Base-by-base conservation (phyloP, 1,140 invertebrate species). In the Bombus superbus region DNA sequence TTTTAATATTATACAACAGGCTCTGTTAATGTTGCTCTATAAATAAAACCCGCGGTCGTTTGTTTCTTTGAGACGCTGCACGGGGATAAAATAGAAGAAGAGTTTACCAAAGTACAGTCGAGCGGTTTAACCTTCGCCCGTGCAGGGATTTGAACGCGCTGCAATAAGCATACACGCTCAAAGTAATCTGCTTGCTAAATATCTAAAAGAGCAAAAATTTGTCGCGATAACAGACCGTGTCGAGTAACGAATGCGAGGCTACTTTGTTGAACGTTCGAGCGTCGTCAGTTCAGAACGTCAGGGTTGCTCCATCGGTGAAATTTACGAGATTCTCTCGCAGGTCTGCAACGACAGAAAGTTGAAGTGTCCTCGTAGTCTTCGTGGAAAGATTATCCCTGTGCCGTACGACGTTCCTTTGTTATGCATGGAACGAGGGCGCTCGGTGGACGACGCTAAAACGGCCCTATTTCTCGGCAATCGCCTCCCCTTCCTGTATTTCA, bases 401-500 rank as follows among this genome's bases (percentile, higher is more conserved):
- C 78, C 78, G 22, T 74, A 35, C 59, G 35, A 18, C 59, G 44
- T 66, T 66, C 69, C 78, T 74, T 85, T 85, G 78, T 85, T 85
- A 85, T 74, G 83, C 83, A 81, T 74, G 76, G 71, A 85, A 81
- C 57, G 78, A 81, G 83, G 77, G 40, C 83, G 42, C 69, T 28
- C 59, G 78, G 57, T 81, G 83, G 83, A 84, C 73, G 75, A 79
- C 75, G 82, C 47, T 74, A 73, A 85, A 85, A 81, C 71, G 69
- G 57, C 35, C 78, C 77, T 74, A 85, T 81, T 85, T 64, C 78
- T 85, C 8, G 71, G 74, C 77, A 68, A 85, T 85, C 83, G 76
- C 57, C 68, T 80, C 42, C 59, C 78, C 83, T 85, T 85, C 44
- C 69, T 74, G 78, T 66, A 74, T 74, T 42, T 79, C 59, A 59